A percentile compares a stretch with the other conserved stretches of the same genome.
phyloP scores from a whole-genome alignment of 2,888 invertebrate species.

The Melanostoma mellinum region DNA sequence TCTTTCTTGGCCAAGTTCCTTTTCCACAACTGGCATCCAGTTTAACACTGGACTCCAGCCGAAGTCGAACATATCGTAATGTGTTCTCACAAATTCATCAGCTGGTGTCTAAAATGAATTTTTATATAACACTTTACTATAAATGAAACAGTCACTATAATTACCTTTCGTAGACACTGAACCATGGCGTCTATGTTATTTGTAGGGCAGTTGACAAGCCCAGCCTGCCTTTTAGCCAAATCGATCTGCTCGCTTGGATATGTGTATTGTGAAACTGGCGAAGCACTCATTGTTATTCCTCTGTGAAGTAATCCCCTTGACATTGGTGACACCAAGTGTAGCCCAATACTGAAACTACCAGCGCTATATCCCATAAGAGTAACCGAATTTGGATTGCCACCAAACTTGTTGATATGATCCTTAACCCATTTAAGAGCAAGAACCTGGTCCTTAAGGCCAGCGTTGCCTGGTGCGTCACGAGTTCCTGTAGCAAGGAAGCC shows the following conservation, averaged over 20 bases:
- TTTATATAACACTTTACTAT: neutral
- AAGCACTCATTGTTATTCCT: constrained; percentile 87
- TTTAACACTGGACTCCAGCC: constrained; percentile 79
- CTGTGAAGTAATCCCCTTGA: constrained; percentile 87
- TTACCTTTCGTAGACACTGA: constrained; percentile 84
- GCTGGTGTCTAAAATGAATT: constrained; percentile 74
- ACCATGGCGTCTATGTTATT: constrained; percentile 83
- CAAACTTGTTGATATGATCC: constrained; percentile 85
- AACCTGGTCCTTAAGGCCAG: constrained; percentile 88
- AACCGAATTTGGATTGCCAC: constrained; percentile 86
- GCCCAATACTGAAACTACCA: constrained; percentile 82
- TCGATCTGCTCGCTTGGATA: constrained; percentile 83
- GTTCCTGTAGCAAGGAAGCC: constrained; percentile 86
- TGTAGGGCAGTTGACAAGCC: constrained; percentile 84
- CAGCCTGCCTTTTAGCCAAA: constrained; percentile 85
- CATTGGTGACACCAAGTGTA: constrained; percentile 86
- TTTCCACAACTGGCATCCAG: constrained; percentile 86
- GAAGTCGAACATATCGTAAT: constrained; percentile 78
- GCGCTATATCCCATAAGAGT: constrained; percentile 86
- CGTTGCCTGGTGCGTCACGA: constrained; percentile 86
- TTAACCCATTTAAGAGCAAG: constrained; percentile 86
- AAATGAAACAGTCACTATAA: neutral
- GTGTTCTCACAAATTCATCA: constrained; percentile 76
- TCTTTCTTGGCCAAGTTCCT: constrained; percentile 85
- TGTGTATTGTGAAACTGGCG: constrained; percentile 83